Conservation (phyloP, 2,113 vertebrate genomes). For the Ramphastos sulfuratus region DNA sequence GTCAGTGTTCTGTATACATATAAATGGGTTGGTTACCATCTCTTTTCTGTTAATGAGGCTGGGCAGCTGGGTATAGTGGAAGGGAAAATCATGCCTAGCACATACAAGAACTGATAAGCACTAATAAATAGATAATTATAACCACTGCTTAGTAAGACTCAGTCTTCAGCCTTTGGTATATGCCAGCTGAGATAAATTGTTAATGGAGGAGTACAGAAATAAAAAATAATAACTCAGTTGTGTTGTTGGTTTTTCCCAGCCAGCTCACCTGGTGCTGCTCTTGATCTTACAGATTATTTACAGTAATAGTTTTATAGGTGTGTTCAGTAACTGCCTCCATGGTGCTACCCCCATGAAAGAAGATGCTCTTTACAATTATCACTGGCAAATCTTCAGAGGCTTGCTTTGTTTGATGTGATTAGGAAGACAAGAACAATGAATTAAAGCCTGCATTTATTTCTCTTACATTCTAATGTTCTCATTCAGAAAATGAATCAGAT, state of each 20-base stretch:
- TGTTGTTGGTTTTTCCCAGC: fast-evolving
- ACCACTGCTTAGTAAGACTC: not conserved
- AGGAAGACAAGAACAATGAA: not conserved
- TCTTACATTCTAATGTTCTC: not conserved
- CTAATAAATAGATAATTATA: not conserved
- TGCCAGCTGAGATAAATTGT: not conserved
- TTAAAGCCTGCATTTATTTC: conserved; percentile 4
- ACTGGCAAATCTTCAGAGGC: not conserved
- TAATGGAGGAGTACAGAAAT: not conserved
- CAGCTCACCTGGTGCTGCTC: not conserved
- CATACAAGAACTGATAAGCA: not conserved
- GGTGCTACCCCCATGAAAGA: not conserved
- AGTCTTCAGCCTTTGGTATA: not conserved
- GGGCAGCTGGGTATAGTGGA: not conserved
- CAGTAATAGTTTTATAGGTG: not conserved
- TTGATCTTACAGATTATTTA: not conserved
- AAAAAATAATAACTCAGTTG: not conserved
- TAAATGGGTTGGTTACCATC: not conserved
- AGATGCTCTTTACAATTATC: not conserved
- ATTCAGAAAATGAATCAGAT: not conserved
- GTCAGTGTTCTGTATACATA: not conserved
- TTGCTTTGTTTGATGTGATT: not conserved
- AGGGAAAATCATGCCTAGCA: not conserved
- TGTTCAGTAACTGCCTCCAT: not conserved
- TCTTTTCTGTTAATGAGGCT: not conserved